Base-by-base conservation (phyloP, 2,888 invertebrate genomes). In the Apotomis betuletana region DNA sequence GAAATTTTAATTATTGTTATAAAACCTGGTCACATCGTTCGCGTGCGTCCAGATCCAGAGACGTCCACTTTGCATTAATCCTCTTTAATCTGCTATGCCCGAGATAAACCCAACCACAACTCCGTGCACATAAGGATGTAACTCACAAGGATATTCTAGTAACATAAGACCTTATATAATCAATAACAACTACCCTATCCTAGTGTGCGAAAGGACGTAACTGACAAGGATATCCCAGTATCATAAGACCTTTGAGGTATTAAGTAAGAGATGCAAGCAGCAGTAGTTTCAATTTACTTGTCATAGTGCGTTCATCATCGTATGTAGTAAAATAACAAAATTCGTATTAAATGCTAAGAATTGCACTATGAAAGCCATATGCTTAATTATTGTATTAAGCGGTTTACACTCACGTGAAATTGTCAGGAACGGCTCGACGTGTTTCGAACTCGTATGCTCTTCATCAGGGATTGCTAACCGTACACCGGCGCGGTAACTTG, bases 221-320 rank as follows among this genome's bases (percentile, higher is more conserved):
- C 15, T 27, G 64, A 64, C n/a, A 27, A 6, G 5, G 10, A 55
- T 27, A 6, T 5, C 55, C 27, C 44, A 27, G 44, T 8, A n/a
- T 44, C 15, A 6, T 44, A 44, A 3, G 54, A 44, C 54, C 6
- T 64, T 64, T 44, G 0, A 44, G 0, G 44, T 27, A 27, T 27
- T 27, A 27, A 27, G 3, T 8, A 44, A 8, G 5, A 44, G 49
- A 49, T 3, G 12, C 69, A 69, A 71, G 77, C 76, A 76, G 75
- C 74, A 74, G 79, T 82, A 80, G 80, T 81, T 84, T 83, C 82
- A 80, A 81, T 84, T 79, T 80, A 84, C 79, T 73, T 76, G 67
- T 75, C 77, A 76, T 74, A 76, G 74, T 69, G 71, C 76, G 77
- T 76, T 77, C 51, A 60, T 68, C 67, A 65, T 68, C 70, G 65